Evolutionary conservation across 1,140 invertebrate genomes (phyloP).

Genomic region (Ceratosolen solmsi): DNA sequence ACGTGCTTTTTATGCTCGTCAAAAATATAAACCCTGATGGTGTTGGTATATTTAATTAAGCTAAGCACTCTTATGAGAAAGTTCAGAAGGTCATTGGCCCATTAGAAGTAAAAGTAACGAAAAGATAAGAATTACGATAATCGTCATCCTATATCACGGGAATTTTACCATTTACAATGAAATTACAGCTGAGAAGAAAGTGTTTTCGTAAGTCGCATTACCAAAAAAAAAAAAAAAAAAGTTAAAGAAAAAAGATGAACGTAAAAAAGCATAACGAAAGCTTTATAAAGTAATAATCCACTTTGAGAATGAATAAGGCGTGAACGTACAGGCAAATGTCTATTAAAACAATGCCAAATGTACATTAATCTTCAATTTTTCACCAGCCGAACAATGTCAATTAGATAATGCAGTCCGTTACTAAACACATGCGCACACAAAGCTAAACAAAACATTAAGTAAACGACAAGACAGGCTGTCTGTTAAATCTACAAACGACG

Average conservation of each 20-base stretch:
- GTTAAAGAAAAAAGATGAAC: too few species aligned
- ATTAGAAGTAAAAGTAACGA: background rate
- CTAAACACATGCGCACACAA: background rate
- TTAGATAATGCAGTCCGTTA: background rate
- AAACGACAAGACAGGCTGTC: constrained; percentile 14
- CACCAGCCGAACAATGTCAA: background rate
- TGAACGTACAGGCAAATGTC: background rate
- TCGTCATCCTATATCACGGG: background rate
- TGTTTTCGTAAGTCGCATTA: background rate
- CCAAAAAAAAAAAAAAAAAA: too few species aligned
- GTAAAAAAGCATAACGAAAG: background rate
- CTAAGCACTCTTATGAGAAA: background rate
- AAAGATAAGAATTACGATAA: background rate
- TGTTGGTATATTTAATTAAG: background rate
- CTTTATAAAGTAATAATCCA: background rate
- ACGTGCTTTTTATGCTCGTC: background rate
- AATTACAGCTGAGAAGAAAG: background rate
- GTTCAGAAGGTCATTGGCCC: background rate
- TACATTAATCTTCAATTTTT: constrained; percentile 14
- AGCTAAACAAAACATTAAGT: constrained; percentile 7
- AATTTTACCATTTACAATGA: background rate
- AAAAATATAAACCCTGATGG: background rate
- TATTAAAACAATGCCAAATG: constrained; percentile 3
- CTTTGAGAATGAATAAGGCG: background rate
- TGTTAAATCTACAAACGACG: constrained; percentile 9